Evolutionary conservation across 1,140 invertebrate genomes (phyloP).

Genomic region (Drosophila trapezifrons): DNA sequence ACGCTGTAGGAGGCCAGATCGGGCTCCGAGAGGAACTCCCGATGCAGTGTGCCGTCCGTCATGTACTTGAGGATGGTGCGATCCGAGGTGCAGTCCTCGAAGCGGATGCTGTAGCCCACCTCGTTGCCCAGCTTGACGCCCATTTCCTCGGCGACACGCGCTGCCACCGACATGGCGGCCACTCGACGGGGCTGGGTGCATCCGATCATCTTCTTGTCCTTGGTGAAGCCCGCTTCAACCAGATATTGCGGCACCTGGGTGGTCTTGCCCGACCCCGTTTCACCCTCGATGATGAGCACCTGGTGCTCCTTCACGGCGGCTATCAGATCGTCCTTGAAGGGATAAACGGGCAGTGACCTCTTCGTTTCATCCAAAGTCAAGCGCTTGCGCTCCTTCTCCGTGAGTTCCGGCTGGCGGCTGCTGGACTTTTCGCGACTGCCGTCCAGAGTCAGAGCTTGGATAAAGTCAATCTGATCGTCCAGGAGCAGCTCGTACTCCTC

Average conservation of each 20-base stretch:
- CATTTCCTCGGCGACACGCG: slow-evolving; percentile 99
- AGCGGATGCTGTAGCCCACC: slow-evolving; percentile 99
- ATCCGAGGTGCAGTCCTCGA: slow-evolving; percentile 99
- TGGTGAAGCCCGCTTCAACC: slow-evolving; percentile 94
- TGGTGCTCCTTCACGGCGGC: slow-evolving; percentile 95
- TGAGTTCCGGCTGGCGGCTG: slow-evolving; percentile 86
- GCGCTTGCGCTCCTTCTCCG: slow-evolving; percentile 90
- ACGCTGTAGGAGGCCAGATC: slow-evolving; percentile 97
- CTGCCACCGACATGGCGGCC: slow-evolving; percentile 99
- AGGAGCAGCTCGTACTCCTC: slow-evolving; percentile 97
- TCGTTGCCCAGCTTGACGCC: slow-evolving; percentile 98
- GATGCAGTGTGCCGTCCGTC: slow-evolving; percentile 99
- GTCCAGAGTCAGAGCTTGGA: slow-evolving; percentile 95
- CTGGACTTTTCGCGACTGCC: slow-evolving; percentile 88
- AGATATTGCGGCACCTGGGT: slow-evolving; percentile 99
- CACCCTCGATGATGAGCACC: slow-evolving; percentile 98
- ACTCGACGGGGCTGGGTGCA: slow-evolving; percentile 98
- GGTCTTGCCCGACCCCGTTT: slow-evolving; percentile 99
- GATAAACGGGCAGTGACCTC: slow-evolving; percentile 96
- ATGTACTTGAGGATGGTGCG: slow-evolving; percentile 99
- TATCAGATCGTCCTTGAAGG: slow-evolving; percentile 95
- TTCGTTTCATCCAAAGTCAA: slow-evolving; percentile 96
- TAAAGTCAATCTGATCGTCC: slow-evolving; percentile 99
- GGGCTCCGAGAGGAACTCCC: slow-evolving; percentile 98
- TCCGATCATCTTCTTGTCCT: slow-evolving; percentile 93